Conservation (phyloP, 2,888 invertebrate genomes). For the Chymomyza caudatula region DNA sequence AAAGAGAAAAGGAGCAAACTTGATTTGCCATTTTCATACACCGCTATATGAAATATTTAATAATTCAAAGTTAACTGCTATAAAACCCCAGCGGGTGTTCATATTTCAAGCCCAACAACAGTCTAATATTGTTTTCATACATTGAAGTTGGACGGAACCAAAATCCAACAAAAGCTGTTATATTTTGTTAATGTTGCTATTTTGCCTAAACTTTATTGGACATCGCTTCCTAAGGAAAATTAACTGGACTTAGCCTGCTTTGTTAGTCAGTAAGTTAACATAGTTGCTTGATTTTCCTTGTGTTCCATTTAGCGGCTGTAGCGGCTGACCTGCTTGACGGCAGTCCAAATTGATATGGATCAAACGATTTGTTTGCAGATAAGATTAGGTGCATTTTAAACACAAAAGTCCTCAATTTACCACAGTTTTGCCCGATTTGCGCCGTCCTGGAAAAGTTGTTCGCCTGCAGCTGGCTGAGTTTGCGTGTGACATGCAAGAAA, state of each 20-base stretch:
- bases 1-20: background rate
- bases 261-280: background rate
- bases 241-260: conserved; percentile 34
- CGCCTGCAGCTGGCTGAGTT: too few species aligned
- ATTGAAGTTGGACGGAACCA: background rate
- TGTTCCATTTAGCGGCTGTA: background rate
- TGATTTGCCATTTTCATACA: background rate
- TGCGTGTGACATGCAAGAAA: conserved; percentile 62
- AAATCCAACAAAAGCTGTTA: background rate
- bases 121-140: conserved; percentile 54
- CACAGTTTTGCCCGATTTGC: background rate
- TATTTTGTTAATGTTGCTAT: conserved; percentile 57
- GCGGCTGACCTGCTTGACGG: background rate
- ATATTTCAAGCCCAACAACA: conserved; percentile 54
- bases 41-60: conserved; percentile 62
- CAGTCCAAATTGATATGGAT: conserved; percentile 53
- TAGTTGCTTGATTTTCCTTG: background rate
- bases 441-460: background rate
- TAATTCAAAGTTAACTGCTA: conserved; percentile 69
- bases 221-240: conserved; percentile 64
- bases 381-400: conserved; percentile 42
- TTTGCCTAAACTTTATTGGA: conserved; percentile 58
- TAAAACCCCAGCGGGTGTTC: conserved; percentile 68
- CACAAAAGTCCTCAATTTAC: conserved; percentile 20
- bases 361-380: conserved; percentile 70